Evolutionary conservation across 2,888 invertebrate species (phyloP).

Genomic region (Orthonevra nobilis): DNA sequence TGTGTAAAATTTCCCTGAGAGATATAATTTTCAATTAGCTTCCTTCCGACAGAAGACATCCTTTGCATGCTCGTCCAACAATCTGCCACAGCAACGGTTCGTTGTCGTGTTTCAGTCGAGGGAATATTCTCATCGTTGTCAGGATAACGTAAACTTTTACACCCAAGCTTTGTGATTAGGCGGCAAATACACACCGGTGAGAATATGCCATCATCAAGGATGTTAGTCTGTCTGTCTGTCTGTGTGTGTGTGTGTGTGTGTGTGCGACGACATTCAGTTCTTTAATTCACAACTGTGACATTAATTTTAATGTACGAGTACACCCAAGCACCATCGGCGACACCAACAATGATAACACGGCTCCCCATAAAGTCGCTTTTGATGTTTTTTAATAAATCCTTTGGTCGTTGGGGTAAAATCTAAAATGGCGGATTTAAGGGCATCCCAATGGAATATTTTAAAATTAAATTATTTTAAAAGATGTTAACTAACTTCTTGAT

Average conservation of each 20-base stretch:
- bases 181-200: background rate
- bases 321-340: background rate
- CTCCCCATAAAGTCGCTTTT: constrained; percentile 48
- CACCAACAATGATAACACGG: constrained; percentile 22
- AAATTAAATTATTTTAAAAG: too few species aligned
- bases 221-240: background rate
- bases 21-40: constrained; percentile 65
- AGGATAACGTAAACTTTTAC: constrained; percentile 25
- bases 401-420: too few species aligned
- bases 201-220: constrained; percentile 5
- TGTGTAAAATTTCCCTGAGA: constrained; percentile 46
- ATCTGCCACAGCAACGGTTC: constrained; percentile 7
- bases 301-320: constrained; percentile 46
- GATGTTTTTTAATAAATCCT: constrained; percentile 37
- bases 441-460: too few species aligned
- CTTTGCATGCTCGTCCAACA: background rate
- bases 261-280: constrained; percentile 2
- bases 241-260: background rate
- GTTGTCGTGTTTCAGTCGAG: constrained; percentile 1
- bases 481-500: too few species aligned
- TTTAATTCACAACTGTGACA: constrained; percentile 48
- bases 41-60: constrained; percentile 54
- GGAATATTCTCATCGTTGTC: constrained; percentile 16
- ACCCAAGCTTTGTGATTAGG: constrained; percentile 22
- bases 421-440: too few species aligned